These are phyloP conservation scores for Xenops minutus DNA, from an alignment of 2,797 vertebrate species.

Conservation along the genomic window DNA sequence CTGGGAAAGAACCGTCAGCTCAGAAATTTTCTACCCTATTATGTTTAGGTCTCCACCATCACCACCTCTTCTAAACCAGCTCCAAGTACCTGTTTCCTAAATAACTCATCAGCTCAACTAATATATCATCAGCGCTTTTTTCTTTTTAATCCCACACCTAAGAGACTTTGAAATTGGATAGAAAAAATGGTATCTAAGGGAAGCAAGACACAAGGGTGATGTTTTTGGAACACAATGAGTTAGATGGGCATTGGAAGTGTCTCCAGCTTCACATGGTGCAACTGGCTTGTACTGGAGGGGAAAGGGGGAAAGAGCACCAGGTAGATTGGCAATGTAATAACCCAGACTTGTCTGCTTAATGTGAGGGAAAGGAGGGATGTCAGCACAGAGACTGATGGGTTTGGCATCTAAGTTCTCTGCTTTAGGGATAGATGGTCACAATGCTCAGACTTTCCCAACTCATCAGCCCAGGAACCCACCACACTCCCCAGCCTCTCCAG, in stretches of 20 bases:
- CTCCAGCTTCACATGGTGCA: rapidly evolving
- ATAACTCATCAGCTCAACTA: not conserved
- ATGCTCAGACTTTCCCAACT: not conserved
- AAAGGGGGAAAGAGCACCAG: not conserved
- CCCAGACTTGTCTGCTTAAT: not conserved
- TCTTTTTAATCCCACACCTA: not conserved
- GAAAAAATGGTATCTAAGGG: not conserved
- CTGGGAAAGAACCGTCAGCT: not conserved
- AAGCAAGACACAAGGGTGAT: not conserved
- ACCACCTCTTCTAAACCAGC: not conserved
- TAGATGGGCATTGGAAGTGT: not conserved
- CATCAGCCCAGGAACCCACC: not conserved
- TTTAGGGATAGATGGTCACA: not conserved
- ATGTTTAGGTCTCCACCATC: not conserved
- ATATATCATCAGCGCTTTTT: not conserved
- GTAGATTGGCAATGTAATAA: not conserved
- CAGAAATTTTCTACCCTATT: not conserved
- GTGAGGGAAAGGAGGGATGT: not conserved
- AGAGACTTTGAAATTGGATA: not conserved
- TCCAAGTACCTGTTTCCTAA: not conserved
- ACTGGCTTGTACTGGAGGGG: not conserved
- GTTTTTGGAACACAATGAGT: not conserved
- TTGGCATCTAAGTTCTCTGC: not conserved
- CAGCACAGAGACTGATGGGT: not conserved
- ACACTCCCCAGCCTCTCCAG: rapidly evolving